A percentile compares a stretch with the other conserved stretches of the same genome.
Conservation (phyloP, 64 coral and sea anemone species). For the Actinia equina region DNA sequence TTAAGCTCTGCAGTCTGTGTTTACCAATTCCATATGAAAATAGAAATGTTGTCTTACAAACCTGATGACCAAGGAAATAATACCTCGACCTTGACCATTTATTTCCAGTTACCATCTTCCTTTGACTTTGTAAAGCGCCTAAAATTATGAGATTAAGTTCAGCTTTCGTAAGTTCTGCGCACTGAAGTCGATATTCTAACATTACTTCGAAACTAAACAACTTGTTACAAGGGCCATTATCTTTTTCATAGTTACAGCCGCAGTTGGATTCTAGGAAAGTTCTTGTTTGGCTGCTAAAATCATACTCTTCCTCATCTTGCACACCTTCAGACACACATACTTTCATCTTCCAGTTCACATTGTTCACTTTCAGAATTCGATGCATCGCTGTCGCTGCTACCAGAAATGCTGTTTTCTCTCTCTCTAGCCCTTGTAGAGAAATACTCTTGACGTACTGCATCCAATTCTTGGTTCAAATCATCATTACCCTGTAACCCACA, state of each 20-base stretch:
- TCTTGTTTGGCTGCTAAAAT: too few relatives aligned
- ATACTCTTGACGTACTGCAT: too few relatives aligned
- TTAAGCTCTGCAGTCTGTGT: too few relatives aligned
- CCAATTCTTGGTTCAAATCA: too few relatives aligned
- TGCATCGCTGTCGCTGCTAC: too few relatives aligned
- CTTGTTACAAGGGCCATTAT: conserved; percentile 23
- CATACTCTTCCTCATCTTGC: too few relatives aligned
- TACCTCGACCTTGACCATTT: neutral
- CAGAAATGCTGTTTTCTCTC: too few relatives aligned
- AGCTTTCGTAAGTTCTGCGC: neutral
- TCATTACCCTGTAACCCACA: neutral
- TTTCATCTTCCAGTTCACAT: too few relatives aligned
- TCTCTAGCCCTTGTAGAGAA: too few relatives aligned
- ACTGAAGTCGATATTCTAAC: neutral
- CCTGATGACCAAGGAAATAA: neutral
- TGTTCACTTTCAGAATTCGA: too few relatives aligned
- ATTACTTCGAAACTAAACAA: conserved; percentile 17
- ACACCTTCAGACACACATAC: too few relatives aligned
- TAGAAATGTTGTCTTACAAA: neutral
- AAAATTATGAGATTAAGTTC: neutral
- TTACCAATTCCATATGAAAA: too few relatives aligned
- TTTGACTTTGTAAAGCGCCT: neutral
- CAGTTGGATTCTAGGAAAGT: conserved; percentile 16
- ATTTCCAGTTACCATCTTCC: neutral
- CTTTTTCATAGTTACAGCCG: conserved; percentile 26